phyloP scores from a whole-genome alignment of 2,797 vertebrate genomes.

The Microhierax caerulescens region DNA sequence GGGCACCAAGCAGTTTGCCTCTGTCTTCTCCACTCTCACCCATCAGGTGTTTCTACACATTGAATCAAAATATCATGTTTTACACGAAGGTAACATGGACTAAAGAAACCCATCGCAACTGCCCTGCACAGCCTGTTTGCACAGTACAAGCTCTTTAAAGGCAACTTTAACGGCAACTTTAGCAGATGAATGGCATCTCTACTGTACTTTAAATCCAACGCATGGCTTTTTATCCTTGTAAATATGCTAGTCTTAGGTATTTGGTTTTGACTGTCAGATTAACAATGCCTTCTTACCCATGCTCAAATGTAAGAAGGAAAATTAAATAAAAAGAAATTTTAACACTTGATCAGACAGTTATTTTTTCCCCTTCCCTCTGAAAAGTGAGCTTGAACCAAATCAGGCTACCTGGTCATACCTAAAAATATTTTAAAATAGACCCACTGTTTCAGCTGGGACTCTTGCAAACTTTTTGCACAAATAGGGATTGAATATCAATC shows the following conservation, averaged over 20 bases:
- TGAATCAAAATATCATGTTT: background rate
- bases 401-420: background rate
- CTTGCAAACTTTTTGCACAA: background rate
- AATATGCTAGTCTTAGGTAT: background rate
- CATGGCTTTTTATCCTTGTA: background rate
- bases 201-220: background rate
- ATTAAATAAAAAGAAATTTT: background rate
- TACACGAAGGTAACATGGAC: fast-evolving
- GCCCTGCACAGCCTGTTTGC: background rate
- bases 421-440: background rate
- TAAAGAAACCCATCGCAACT: background rate
- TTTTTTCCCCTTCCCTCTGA: background rate
- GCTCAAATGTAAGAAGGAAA: background rate
- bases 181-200: background rate
- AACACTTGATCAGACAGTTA: background rate
- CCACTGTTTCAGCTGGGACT: background rate
- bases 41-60: background rate
- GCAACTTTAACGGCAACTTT: too few species aligned
- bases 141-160: background rate
- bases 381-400: background rate
- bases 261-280: background rate
- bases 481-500: too few species aligned
- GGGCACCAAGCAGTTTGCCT: background rate
- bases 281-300: background rate
- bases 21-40: too few species aligned